Conservation (phyloP, 92 coral and sea anemone species). For the Blastomussa wellsi region DNA sequence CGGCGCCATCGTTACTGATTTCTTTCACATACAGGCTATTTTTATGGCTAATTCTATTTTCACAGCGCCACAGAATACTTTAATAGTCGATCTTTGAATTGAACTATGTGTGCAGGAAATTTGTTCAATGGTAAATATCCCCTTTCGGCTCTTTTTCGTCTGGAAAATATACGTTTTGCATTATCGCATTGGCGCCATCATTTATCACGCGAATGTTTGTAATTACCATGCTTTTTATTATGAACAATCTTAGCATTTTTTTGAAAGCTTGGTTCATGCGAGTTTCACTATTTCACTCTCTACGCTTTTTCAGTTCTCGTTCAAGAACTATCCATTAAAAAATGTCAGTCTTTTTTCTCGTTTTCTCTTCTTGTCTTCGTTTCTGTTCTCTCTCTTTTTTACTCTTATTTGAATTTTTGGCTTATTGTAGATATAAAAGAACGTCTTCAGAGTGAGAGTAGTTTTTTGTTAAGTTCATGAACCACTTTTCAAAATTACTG, state of each 20-base stretch:
- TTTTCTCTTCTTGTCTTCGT: too few species aligned
- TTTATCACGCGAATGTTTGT: background rate
- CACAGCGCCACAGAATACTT: background rate
- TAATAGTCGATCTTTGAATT: background rate
- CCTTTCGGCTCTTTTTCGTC: constrained; percentile 4
- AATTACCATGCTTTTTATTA: background rate
- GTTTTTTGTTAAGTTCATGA: too few species aligned
- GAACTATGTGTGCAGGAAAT: constrained; percentile 2
- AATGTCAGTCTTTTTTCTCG: too few species aligned
- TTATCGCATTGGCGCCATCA: background rate
- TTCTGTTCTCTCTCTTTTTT: too few species aligned
- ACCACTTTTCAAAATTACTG: too few species aligned
- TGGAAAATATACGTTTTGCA: background rate
- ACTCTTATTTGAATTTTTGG: too few species aligned
- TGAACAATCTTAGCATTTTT: background rate
- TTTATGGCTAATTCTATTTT: background rate
- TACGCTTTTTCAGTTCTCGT: too few species aligned
- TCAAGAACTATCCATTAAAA: too few species aligned
- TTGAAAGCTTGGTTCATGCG: too few species aligned
- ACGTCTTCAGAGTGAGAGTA: too few species aligned
- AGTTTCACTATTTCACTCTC: too few species aligned
- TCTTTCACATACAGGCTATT: background rate
- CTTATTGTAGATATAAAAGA: too few species aligned
- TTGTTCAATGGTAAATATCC: background rate
- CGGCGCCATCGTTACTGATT: background rate